A percentile compares a stretch with the other conserved stretches of the same genome.
phyloP scores from a whole-genome alignment of 2,888 invertebrate species.

The Meta bourneti region DNA sequence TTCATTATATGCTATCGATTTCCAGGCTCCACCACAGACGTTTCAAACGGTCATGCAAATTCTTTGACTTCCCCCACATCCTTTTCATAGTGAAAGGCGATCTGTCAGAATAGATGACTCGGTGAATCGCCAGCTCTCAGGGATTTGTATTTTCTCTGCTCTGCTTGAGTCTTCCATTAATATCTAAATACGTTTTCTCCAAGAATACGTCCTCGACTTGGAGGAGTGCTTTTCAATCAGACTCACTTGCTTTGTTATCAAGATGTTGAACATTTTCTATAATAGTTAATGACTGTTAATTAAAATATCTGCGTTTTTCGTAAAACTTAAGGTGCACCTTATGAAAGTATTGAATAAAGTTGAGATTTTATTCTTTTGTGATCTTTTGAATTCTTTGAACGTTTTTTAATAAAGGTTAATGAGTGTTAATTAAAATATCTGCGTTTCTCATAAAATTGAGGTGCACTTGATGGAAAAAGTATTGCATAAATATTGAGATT shows the following conservation, averaged over 20 bases:
- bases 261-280: neutral
- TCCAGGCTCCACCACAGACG: neutral
- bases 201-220: neutral
- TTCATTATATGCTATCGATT: slow-evolving; percentile 49
- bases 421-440: neutral
- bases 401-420: neutral
- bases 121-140: neutral
- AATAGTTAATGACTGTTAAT: neutral
- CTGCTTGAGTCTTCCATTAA: slow-evolving; percentile 27
- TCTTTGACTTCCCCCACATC: neutral
- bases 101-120: slow-evolving; percentile 53
- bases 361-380: too few relatives aligned
- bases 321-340: too few relatives aligned
- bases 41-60: slow-evolving; percentile 37
- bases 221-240: neutral
- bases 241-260: neutral
- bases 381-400: neutral
- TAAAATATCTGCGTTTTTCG: too few relatives aligned
- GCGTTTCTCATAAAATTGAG: too few relatives aligned
- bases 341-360: too few relatives aligned
- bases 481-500: too few relatives aligned
- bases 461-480: too few relatives aligned
- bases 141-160: slow-evolving; percentile 35
- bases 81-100: slow-evolving; percentile 32
- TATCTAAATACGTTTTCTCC: slow-evolving; percentile 15